phyloP scores from a whole-genome alignment of 2,797 vertebrate species.

The Hypotaenidia okinawae region DNA sequence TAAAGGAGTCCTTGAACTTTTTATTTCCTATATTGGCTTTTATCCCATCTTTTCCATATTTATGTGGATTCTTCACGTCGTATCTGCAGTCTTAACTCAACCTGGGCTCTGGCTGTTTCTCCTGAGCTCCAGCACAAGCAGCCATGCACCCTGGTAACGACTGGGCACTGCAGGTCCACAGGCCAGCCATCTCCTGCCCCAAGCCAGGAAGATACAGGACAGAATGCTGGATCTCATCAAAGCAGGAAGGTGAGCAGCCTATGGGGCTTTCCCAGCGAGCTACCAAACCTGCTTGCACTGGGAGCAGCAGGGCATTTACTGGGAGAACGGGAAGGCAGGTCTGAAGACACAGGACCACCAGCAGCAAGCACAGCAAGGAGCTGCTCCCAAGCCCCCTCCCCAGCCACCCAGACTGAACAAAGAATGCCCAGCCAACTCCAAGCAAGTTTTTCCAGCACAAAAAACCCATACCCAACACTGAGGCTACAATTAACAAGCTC shows the following conservation, averaged over 20 bases:
- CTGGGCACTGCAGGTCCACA: background rate
- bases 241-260: background rate
- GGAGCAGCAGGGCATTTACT: background rate
- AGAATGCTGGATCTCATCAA: background rate
- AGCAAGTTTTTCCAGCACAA: background rate
- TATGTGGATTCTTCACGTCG: background rate
- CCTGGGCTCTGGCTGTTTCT: background rate
- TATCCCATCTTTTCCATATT: background rate
- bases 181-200: background rate
- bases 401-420: background rate
- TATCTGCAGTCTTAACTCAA: background rate
- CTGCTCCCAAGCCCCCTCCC: background rate
- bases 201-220: background rate
- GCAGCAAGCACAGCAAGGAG: background rate
- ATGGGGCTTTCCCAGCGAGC: background rate
- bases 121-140: background rate
- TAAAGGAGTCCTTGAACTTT: constrained; percentile 2
- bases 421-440: background rate
- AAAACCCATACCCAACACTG: background rate
- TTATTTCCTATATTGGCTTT: background rate
- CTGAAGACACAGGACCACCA: background rate
- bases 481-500: background rate
- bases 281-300: background rate
- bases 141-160: background rate
- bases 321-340: background rate